Percentiles rank a stretch among this genome's conserved stretches.
phyloP scores from a whole-genome alignment of 2,888 invertebrate species.

The Tupiocoris notatus region DNA sequence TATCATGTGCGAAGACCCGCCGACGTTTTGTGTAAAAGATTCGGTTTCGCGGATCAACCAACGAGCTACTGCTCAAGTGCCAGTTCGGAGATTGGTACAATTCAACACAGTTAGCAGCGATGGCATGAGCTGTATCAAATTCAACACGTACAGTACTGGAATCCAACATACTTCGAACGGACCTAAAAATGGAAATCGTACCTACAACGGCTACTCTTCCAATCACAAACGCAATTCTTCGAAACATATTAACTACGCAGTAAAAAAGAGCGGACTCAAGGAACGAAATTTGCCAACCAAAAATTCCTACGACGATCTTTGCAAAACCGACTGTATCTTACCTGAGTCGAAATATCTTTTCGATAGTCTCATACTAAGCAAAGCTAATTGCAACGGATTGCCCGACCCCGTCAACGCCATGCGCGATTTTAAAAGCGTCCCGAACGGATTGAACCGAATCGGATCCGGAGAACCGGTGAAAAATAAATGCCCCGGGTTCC shows the following conservation, averaged over 20 bases:
- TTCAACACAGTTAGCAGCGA: slow-evolving; percentile 34
- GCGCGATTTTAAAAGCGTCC: neutral
- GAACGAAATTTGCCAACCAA: too few relatives aligned
- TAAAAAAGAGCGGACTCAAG: neutral
- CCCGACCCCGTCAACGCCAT: neutral
- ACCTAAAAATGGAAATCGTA: neutral
- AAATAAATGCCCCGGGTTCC: neutral
- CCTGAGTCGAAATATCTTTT: neutral
- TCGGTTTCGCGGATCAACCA: slow-evolving; percentile 21
- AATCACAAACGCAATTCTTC: neutral
- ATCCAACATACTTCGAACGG: neutral
- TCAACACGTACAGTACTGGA: neutral
- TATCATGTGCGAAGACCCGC: slow-evolving; percentile 39
- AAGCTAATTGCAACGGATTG: neutral
- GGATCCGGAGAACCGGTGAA: neutral
- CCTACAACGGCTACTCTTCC: neutral
- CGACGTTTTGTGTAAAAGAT: neutral
- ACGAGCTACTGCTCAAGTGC: slow-evolving; percentile 5
- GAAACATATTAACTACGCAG: neutral
- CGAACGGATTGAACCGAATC: neutral
- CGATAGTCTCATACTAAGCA: neutral
- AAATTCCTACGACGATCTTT: neutral
- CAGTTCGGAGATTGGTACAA: slow-evolving; percentile 23
- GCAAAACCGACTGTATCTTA: neutral
- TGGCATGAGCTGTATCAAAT: neutral